Conservation (phyloP, 2,888 invertebrate species). For the Perizoma flavofasciatum region DNA sequence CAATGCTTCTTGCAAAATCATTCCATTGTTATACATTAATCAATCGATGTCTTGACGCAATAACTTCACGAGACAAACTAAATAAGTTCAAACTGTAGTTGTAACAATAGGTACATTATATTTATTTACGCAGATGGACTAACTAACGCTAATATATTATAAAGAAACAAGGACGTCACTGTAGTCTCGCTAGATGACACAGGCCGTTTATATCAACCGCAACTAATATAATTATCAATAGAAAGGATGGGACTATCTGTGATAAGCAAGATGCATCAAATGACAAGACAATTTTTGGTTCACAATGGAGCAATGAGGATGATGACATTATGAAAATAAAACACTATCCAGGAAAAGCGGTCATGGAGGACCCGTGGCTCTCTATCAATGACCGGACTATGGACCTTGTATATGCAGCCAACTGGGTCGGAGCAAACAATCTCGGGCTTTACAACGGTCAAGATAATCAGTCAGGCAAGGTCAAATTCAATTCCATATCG, state of each 20-base stretch:
- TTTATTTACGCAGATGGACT: conserved; percentile 6
- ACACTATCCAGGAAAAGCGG: conserved; percentile 93
- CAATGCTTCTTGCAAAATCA: conserved; percentile 47
- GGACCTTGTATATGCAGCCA: conserved; percentile 92
- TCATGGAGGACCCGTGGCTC: conserved; percentile 89
- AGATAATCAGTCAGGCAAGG: conserved; percentile 59
- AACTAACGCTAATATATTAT: conserved; percentile 4
- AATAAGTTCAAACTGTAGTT: conserved; percentile 41
- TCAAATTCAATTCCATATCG: conserved; percentile 76
- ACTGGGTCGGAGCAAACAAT: conserved; percentile 90
- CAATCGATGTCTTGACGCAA: conserved; percentile 42
- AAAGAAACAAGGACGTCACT: conserved; percentile 9
- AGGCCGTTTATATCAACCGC: conserved; percentile 9
- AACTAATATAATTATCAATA: conserved; percentile 26
- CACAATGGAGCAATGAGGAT: conserved; percentile 21
- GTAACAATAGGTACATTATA: conserved; percentile 29
- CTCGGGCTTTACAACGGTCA: conserved; percentile 73
- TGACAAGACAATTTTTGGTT: not conserved
- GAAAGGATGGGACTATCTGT: conserved; percentile 54
- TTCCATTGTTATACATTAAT: conserved; percentile 49
- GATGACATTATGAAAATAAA: conserved; percentile 89
- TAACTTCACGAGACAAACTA: conserved; percentile 17
- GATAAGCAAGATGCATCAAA: conserved; percentile 30
- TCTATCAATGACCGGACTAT: conserved; percentile 87
- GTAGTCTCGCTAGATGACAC: conserved; percentile 1